A percentile compares a stretch with the other conserved stretches of the same genome.
phyloP scores from a whole-genome alignment of 2,113 vertebrate genomes.

The Gopherus evgoodei region DNA sequence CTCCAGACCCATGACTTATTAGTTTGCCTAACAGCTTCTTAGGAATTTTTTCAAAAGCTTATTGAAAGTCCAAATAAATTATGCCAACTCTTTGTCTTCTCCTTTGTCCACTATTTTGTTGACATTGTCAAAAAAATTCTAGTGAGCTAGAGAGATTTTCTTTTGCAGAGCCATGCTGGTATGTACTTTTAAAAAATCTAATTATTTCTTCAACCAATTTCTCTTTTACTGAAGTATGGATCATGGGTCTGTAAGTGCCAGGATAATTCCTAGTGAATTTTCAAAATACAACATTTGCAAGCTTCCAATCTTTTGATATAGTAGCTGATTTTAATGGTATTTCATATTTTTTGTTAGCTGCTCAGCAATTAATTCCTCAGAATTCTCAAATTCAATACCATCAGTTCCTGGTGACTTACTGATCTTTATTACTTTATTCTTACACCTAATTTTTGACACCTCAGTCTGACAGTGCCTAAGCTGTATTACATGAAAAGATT shows the following conservation, averaged over 20 bases:
- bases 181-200: neutral
- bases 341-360: constrained; percentile 1
- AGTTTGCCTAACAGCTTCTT: too few relatives aligned
- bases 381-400: neutral
- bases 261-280: neutral
- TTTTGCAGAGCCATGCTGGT: neutral
- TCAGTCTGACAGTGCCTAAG: neutral
- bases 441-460: constrained; percentile 9
- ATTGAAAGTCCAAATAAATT: neutral
- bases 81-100: neutral
- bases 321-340: neutral
- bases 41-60: too few relatives aligned
- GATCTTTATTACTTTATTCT: constrained; percentile 20
- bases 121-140: neutral
- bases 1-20: too few relatives aligned
- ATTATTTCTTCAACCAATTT: constrained; percentile 3
- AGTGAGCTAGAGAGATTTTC: neutral
- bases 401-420: neutral
- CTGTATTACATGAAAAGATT: constrained; percentile 4
- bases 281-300: constrained; percentile 2
- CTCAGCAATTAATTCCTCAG: constrained; percentile 47
- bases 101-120: neutral
- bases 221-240: neutral
- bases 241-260: constrained; percentile 5
- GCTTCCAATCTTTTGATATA: neutral